Evolutionary conservation across 2,113 vertebrate genomes (phyloP).

Genomic region (Zosterops lateralis): DNA sequence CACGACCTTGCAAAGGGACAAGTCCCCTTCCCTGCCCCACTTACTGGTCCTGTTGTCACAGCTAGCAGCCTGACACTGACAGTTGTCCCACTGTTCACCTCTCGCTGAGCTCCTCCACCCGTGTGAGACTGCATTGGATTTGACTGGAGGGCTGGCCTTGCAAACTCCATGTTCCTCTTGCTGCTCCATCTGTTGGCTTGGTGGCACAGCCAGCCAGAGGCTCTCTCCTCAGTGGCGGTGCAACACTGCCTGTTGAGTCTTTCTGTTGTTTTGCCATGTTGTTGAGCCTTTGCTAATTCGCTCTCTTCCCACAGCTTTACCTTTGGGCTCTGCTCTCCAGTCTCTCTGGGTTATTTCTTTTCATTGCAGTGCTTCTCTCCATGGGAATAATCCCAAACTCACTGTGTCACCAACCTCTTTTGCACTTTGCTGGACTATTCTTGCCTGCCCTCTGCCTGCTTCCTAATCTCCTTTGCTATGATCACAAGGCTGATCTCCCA

Average conservation of each 20-base stretch:
- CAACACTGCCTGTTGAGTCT: background rate
- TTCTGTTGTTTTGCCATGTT: slow-evolving; percentile 23
- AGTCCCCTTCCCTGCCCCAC: background rate
- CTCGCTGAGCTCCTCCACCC: background rate
- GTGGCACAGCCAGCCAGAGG: background rate
- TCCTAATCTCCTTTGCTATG: background rate
- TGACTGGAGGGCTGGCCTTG: slow-evolving; percentile 30
- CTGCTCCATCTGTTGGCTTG: slow-evolving; percentile 58
- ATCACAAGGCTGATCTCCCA: background rate
- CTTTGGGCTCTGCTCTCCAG: background rate
- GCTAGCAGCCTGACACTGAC: background rate
- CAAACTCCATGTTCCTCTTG: background rate
- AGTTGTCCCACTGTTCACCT: background rate
- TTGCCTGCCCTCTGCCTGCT: background rate
- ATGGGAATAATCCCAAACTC: background rate
- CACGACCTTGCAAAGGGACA: background rate
- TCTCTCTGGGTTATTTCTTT: background rate
- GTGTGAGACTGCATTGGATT: slow-evolving; percentile 6
- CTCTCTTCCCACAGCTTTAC: background rate
- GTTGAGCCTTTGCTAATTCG: background rate
- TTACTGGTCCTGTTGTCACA: slow-evolving; percentile 8
- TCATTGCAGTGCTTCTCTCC: background rate
- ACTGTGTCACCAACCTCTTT: background rate
- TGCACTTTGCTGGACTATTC: background rate
- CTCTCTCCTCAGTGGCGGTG: slow-evolving; percentile 5